Evolutionary conservation across 2,797 vertebrate species (phyloP).

Genomic region (Urocyon cinereoargenteus): DNA sequence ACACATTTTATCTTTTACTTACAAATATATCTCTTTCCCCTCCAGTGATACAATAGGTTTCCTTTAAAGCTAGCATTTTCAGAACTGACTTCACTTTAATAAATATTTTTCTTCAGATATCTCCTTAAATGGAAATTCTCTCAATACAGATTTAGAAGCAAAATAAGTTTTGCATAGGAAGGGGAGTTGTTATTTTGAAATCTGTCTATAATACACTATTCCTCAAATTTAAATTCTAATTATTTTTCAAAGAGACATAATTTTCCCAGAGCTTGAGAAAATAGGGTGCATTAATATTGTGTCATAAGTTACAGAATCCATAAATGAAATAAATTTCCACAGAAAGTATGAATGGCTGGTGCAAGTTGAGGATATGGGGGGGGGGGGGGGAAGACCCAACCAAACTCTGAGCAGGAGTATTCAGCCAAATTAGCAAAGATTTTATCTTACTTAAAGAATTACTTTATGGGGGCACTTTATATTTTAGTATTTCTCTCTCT

Average conservation of each 20-base stretch:
- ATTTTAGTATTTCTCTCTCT: background rate
- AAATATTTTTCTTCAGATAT: background rate
- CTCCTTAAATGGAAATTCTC: constrained; percentile 21
- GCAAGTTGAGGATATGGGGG: background rate
- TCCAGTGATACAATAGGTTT: background rate
- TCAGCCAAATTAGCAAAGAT: background rate
- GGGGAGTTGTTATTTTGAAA: background rate
- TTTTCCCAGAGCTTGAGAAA: background rate
- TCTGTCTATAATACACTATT: background rate
- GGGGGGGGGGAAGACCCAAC: no score
- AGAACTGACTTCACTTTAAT: background rate
- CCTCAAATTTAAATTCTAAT: constrained; percentile 17
- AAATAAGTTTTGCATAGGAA: background rate
- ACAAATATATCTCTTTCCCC: constrained; percentile 9
- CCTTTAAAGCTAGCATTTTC: constrained; percentile 17
- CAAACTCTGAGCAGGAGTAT: background rate
- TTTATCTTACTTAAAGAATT: background rate
- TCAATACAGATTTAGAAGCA: background rate
- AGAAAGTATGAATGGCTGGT: background rate
- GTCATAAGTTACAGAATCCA: background rate
- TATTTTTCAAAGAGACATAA: background rate
- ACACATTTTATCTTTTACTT: constrained; percentile 2
- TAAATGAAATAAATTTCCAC: background rate
- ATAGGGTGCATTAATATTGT: background rate
- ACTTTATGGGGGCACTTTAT: background rate